Base-by-base conservation (phyloP, 2,113 vertebrate species). In the Excalfactoria chinensis region DNA sequence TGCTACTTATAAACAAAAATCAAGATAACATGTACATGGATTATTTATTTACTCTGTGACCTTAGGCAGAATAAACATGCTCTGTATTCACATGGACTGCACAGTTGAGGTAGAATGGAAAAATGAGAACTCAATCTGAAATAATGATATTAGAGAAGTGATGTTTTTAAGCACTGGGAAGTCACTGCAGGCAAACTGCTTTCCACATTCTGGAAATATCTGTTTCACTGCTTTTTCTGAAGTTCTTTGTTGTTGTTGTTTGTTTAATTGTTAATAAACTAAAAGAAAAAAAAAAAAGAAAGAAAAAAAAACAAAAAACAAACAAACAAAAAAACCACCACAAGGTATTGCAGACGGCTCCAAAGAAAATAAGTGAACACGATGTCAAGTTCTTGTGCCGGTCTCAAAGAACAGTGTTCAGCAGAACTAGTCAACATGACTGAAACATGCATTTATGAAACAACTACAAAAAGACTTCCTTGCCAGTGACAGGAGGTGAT, bases 401-500 rank as follows among this genome's bases (percentile, higher is more conserved):
- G 41, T 81, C 73, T 91, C 53, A 89, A 90, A 91, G 83, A 79
- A 84, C 70, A 95, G 32, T 86, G 66, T 86, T 93, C 78, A 91
- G 74, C 80, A 96, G 60, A 95, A 69, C 21, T 51, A 72, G 84
- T 85, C 85, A 92, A 75, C 76, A 86, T 22, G 53, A 94, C 80
- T 84, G 97, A 96, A 97, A 90, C 55, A 74, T 84, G 76, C 88
- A 91, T 97, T 97, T 97, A 80, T 74, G 88, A 97, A 97, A 94
- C 71, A 96, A 94, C 94, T 95, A 95, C 95, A 95, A 86, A 93
- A 96, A 93, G 72, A 62, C 56, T 89, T 94, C 46, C 74, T 51
- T 94, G 94, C 91, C 95, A 96, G 86, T 95, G 96, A 97, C 96
- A 98, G 97, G 97, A 98, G 97, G 96, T 96, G 96, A 96, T 96